Evolutionary conservation across 2,888 invertebrate genomes (phyloP).

Genomic region (Oligia latruncula): DNA sequence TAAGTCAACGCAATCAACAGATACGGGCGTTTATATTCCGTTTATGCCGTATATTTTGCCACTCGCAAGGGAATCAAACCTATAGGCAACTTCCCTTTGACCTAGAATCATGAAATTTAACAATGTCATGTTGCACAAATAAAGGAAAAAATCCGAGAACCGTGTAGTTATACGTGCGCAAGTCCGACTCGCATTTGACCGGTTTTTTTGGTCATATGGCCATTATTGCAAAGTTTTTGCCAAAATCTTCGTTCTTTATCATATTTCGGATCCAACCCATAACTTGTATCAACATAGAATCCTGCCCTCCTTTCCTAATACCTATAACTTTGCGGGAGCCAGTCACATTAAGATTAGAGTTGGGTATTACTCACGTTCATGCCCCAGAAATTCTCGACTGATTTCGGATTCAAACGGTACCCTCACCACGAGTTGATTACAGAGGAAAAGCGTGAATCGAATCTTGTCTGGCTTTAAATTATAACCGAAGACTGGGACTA

Average conservation of each 20-base stretch:
- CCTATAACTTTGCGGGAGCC: constrained; percentile 16
- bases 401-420: constrained; percentile 40
- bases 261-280: background rate
- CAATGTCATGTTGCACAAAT: too few species aligned
- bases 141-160: too few species aligned
- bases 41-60: too few species aligned
- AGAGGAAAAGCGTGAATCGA: constrained; percentile 31
- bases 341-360: constrained; percentile 30
- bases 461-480: constrained; percentile 39
- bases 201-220: too few species aligned
- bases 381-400: constrained; percentile 21
- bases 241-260: background rate
- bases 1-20: too few species aligned
- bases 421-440: constrained; percentile 34
- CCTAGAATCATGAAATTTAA: too few species aligned
- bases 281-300: background rate
- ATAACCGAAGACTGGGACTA: background rate
- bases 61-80: too few species aligned
- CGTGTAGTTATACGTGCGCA: too few species aligned
- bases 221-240: background rate
- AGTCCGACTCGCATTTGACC: too few species aligned
- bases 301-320: background rate
- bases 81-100: too few species aligned
- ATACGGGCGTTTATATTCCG: too few species aligned
- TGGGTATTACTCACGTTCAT: constrained; percentile 28